phyloP scores from a whole-genome alignment of 2,888 invertebrate genomes.

The Eilema caniola region DNA sequence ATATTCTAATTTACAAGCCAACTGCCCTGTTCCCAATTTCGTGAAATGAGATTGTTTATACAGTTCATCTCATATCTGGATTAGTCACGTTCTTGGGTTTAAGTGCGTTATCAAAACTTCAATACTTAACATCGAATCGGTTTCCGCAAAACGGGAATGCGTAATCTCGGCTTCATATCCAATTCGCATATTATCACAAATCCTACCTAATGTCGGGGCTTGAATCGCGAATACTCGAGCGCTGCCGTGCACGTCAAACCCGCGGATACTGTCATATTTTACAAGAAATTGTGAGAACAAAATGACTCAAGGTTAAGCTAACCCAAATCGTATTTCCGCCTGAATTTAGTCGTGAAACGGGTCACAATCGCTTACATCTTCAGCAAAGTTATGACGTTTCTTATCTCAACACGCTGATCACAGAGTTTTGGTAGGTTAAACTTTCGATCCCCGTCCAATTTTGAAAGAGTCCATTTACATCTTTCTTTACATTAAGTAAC shows the following conservation, averaged over 20 bases:
- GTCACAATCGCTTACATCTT: slow-evolving; percentile 26
- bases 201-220: slow-evolving; percentile 69
- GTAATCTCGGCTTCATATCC: slow-evolving; percentile 70
- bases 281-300: slow-evolving; percentile 46
- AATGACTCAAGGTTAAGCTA: slow-evolving; percentile 39
- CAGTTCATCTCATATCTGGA: slow-evolving; percentile 66
- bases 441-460: slow-evolving; percentile 77
- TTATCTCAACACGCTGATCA: slow-evolving; percentile 49
- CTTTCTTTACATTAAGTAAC: slow-evolving; percentile 70
- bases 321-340: slow-evolving; percentile 46
- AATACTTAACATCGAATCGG: slow-evolving; percentile 64
- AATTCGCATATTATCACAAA: slow-evolving; percentile 75
- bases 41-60: slow-evolving; percentile 71
- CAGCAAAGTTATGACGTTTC: slow-evolving; percentile 28
- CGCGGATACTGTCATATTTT: slow-evolving; percentile 69
- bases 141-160: slow-evolving; percentile 57
- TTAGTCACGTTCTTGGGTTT: slow-evolving; percentile 63
- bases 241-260: slow-evolving; percentile 67
- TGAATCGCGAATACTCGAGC: slow-evolving; percentile 62
- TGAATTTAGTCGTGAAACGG: slow-evolving; percentile 27
- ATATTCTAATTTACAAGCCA: slow-evolving; percentile 47
- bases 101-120: slow-evolving; percentile 75
- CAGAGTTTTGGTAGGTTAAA: slow-evolving; percentile 70
- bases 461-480: slow-evolving; percentile 77
- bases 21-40: slow-evolving; percentile 56